phyloP scores from a whole-genome alignment of 2,888 invertebrate genomes.

The Marasmarcha lunaedactyla region DNA sequence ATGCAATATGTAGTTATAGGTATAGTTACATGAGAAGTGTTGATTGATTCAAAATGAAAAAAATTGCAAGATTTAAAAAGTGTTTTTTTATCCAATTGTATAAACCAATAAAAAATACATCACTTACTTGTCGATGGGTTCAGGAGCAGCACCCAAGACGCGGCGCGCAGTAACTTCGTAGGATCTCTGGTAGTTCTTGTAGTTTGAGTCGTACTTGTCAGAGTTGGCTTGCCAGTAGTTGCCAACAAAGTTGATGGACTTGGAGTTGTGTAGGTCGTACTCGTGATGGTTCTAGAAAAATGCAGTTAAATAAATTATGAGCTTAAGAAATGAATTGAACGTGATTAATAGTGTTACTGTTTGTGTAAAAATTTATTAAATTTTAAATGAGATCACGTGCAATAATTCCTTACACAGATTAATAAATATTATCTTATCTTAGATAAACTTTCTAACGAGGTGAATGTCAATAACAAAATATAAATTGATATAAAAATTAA shows the following conservation, averaged over 20 bases:
- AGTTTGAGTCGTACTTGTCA: slow-evolving; percentile 41
- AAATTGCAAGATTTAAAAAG: not conserved
- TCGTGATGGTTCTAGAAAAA: slow-evolving; percentile 40
- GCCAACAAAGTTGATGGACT: slow-evolving; percentile 66
- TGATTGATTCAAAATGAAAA: slow-evolving; percentile 11
- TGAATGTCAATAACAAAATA: too few species aligned
- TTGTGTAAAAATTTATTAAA: too few species aligned
- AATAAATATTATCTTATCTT: too few species aligned
- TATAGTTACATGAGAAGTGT: too few species aligned
- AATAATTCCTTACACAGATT: not conserved
- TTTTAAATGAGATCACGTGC: not conserved
- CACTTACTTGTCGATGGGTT: slow-evolving; percentile 24
- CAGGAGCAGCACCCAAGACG: slow-evolving; percentile 36
- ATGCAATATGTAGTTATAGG: too few species aligned
- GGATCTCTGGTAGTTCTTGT: slow-evolving; percentile 53
- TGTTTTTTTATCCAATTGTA: too few species aligned
- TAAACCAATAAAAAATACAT: too few species aligned
- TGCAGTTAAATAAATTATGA: not conserved
- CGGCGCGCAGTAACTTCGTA: slow-evolving; percentile 69
- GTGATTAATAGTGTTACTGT: not conserved
- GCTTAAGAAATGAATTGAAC: not conserved
- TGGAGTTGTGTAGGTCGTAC: slow-evolving; percentile 34
- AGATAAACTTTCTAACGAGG: too few species aligned
- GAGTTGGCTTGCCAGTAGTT: slow-evolving; percentile 72
- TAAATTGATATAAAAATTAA: too few species aligned